phyloP scores from a whole-genome alignment of 2,797 vertebrate species.

The Tadarida brasiliensis region DNA sequence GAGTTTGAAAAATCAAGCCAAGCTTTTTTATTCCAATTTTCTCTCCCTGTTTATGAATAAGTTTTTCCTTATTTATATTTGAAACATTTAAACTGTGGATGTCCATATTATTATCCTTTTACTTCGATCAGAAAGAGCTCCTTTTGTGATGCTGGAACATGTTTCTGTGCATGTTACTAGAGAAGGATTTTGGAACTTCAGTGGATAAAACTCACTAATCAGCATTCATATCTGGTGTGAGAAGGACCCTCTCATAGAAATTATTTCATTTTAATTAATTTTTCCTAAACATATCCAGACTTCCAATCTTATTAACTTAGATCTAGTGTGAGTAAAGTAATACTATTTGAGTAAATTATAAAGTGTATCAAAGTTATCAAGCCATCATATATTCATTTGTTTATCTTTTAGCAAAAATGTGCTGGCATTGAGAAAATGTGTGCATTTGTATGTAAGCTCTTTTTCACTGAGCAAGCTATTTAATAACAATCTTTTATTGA shows the following conservation, averaged over 20 bases:
- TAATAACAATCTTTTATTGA: not conserved
- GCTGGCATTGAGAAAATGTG: not conserved
- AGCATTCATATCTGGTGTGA: not conserved
- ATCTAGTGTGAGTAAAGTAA: not conserved
- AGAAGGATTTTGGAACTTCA: not conserved
- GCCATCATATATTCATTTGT: not conserved
- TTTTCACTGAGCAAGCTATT: not conserved
- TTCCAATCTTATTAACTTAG: not conserved
- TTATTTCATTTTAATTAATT: not conserved
- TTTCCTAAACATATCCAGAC: not conserved
- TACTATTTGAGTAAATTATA: not conserved
- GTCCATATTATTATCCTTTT: not conserved
- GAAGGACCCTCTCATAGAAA: not conserved
- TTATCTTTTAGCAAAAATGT: conserved; percentile 21
- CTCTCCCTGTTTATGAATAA: not conserved
- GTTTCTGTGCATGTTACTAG: not conserved
- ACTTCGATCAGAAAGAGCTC: not conserved
- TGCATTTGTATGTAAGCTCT: not conserved
- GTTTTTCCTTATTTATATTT: not conserved
- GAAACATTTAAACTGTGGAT: not conserved
- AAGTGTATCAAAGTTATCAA: not conserved
- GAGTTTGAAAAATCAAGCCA: not conserved
- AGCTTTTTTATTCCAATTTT: not conserved
- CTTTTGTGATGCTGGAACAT: not conserved
- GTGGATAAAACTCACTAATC: not conserved